Conservation (phyloP, 2,797 vertebrate species). For the Malacoctenus gilli region DNA sequence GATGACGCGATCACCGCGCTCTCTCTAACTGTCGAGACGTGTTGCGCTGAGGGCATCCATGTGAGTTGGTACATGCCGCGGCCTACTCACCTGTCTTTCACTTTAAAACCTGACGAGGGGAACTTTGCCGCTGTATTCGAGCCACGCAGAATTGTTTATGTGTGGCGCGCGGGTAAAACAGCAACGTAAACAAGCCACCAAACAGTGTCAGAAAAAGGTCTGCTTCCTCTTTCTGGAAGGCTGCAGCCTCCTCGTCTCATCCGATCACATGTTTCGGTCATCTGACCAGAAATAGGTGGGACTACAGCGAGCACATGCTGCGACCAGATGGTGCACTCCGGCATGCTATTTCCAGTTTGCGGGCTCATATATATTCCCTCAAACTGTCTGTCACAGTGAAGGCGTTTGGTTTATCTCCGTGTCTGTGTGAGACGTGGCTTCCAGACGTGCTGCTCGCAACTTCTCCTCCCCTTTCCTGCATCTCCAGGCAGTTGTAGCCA, state of each 20-base stretch:
- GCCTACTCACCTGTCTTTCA: constrained; percentile 27
- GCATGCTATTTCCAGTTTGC: constrained; percentile 42
- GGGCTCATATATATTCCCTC: constrained; percentile 19
- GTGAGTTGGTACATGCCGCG: constrained; percentile 36
- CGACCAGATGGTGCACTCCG: constrained; percentile 58
- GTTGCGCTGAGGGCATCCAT: constrained; percentile 29
- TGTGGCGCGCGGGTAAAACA: no score
- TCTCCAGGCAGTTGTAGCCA: no score
- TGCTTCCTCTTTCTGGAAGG: no score
- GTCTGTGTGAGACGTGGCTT: constrained; percentile 14
- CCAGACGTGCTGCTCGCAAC: constrained; percentile 17
- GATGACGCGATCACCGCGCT: constrained; percentile 43
- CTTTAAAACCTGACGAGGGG: constrained; percentile 1
- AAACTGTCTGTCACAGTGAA: constrained; percentile 29
- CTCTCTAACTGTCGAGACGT: constrained; percentile 35
- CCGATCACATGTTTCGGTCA: constrained; percentile 66
- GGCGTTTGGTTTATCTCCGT: constrained; percentile 1
- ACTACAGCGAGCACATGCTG: constrained; percentile 66
- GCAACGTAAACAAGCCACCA: no score
- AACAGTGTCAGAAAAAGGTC: constrained; percentile 32
- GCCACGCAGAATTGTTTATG: constrained; percentile 1
- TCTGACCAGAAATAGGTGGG: constrained; percentile 72
- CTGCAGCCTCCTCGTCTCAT: constrained; percentile 1
- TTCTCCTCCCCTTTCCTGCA: constrained; percentile 21
- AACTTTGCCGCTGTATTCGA: constrained; percentile 13